These are phyloP conservation scores for Choristoneura rosaceana DNA, from an alignment of 2,888 invertebrate genomes.

Conservation along the genomic window DNA sequence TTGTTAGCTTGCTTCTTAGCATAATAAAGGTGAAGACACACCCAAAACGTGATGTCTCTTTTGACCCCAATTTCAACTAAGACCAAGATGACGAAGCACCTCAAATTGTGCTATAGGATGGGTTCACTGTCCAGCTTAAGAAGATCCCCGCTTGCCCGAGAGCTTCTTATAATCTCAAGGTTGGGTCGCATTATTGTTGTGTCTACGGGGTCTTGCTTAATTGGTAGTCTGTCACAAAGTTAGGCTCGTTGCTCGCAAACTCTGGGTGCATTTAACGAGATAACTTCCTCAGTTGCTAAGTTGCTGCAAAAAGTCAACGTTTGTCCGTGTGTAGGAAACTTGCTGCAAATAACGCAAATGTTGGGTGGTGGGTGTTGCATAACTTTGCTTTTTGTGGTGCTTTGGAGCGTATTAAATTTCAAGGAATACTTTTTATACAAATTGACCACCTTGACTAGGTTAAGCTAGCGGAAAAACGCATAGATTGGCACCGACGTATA, in stretches of 20 bases:
- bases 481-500: no score
- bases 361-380: neutral
- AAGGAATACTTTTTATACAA: neutral
- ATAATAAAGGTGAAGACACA: constrained; percentile 34
- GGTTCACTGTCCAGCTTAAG: constrained; percentile 27
- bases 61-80: constrained; percentile 50
- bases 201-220: constrained; percentile 49
- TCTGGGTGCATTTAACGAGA: constrained; percentile 78
- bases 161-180: constrained; percentile 10
- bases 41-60: constrained; percentile 41
- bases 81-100: constrained; percentile 59
- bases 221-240: constrained; percentile 57
- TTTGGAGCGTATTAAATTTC: neutral
- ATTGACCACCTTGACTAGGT: no score
- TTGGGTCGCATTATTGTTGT: constrained; percentile 34
- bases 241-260: constrained; percentile 65
- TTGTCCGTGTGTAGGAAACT: constrained; percentile 44
- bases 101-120: constrained; percentile 52
- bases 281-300: constrained; percentile 69
- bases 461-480: no score
- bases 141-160: constrained; percentile 16
- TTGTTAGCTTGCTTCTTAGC: constrained; percentile 18
- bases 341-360: constrained; percentile 23
- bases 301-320: constrained; percentile 63
- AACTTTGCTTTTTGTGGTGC: neutral